phyloP scores from a whole-genome alignment of 2,888 invertebrate genomes.

The Epirrhoe tristata region DNA sequence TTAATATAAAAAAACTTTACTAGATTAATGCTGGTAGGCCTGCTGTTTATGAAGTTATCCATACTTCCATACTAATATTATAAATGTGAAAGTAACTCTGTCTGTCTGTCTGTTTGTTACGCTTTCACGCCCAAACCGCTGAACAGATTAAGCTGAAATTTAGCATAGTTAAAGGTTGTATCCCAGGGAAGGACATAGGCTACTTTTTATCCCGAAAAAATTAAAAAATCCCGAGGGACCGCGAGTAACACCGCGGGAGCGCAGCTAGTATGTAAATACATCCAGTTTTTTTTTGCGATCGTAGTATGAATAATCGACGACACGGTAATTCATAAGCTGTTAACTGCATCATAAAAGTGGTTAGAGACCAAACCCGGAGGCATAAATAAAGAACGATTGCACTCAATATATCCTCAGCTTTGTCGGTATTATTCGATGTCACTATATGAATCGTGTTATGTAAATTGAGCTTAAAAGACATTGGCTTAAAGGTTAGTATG shows the following conservation, averaged over 20 bases:
- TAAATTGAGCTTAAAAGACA: slow-evolving; percentile 2
- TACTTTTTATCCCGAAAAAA: too few species aligned
- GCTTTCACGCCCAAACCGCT: too few species aligned
- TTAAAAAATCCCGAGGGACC: too few species aligned
- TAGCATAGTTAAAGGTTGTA: too few species aligned
- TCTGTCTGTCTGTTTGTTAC: too few species aligned
- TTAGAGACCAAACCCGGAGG: slow-evolving; percentile 52
- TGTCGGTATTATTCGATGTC: slow-evolving; percentile 19
- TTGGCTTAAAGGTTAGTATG: not conserved
- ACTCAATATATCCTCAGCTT: slow-evolving; percentile 62
- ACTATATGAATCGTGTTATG: slow-evolving; percentile 2
- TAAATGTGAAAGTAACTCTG: too few species aligned
- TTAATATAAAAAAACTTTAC: too few species aligned
- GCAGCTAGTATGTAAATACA: not conserved
- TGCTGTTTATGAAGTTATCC: slow-evolving; percentile 27
- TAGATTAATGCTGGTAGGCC: too few species aligned
- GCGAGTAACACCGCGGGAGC: too few species aligned
- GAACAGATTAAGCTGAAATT: too few species aligned
- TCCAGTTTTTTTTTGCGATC: slow-evolving; percentile 50
- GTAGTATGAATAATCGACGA: slow-evolving; percentile 64
- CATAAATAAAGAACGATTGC: slow-evolving; percentile 67
- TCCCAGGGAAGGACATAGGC: too few species aligned
- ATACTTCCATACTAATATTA: too few species aligned
- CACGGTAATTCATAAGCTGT: slow-evolving; percentile 60
- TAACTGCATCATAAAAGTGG: slow-evolving; percentile 56